phyloP scores from a whole-genome alignment of 2,888 invertebrate genomes.

The Aleiodes testaceus region DNA sequence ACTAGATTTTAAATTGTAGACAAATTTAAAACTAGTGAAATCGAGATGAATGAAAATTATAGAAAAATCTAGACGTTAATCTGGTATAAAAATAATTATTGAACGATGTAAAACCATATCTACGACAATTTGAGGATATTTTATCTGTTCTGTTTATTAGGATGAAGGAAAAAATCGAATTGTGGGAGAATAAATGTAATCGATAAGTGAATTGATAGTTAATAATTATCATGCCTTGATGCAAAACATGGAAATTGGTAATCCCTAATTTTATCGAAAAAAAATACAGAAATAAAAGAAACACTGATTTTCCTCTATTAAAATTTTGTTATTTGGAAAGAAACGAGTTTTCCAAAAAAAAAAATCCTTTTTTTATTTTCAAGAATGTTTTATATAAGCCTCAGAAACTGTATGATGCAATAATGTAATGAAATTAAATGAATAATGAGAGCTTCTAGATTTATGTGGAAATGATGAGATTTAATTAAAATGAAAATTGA shows the following conservation, averaged over 20 bases:
- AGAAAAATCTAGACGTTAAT: slow-evolving; percentile 58
- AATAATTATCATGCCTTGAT: slow-evolving; percentile 18
- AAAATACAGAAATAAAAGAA: too few species aligned
- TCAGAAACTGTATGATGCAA: too few species aligned
- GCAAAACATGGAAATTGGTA: slow-evolving; percentile 14
- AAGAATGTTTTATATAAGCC: too few species aligned
- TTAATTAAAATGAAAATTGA: too few species aligned
- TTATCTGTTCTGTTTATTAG: slow-evolving; percentile 31
- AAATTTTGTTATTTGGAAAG: too few species aligned
- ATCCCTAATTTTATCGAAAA: neutral
- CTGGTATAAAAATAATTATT: slow-evolving; percentile 43
- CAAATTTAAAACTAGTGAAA: slow-evolving; percentile 52
- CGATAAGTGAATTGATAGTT: slow-evolving; percentile 38
- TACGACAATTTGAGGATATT: slow-evolving; percentile 54
- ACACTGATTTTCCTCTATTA: too few species aligned
- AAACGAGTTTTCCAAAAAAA: too few species aligned
- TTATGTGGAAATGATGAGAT: too few species aligned
- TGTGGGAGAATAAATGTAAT: neutral
- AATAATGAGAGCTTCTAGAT: too few species aligned
- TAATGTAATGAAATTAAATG: too few species aligned
- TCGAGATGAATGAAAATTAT: slow-evolving; percentile 50
- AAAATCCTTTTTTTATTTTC: too few species aligned
- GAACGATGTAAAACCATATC: slow-evolving; percentile 63
- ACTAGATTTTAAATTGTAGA: slow-evolving; percentile 49
- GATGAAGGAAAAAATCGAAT: slow-evolving; percentile 31